Base-by-base conservation (phyloP, 2,888 invertebrate genomes). In the Psylliodes chrysocephalus region DNA sequence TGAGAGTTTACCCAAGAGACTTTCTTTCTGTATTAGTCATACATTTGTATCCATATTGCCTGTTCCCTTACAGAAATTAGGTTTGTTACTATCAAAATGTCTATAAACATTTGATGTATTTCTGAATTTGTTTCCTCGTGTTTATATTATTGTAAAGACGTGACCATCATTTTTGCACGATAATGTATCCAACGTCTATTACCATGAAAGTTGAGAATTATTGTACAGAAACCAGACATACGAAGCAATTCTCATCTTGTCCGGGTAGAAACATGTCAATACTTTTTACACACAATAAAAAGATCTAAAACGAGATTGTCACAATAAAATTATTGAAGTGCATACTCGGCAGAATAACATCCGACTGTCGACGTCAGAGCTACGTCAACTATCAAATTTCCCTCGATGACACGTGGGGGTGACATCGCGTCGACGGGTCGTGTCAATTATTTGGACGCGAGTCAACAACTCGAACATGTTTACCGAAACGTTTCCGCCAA, bases 371-470 rank as follows among this genome's bases (percentile, higher is more conserved):
- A 51, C 30, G 18, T 25, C 25, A 14, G 25, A 33, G 17, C 18
- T 52, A n/a, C 15, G 30, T 30, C 28, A 49, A 54, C 28, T 51
- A 44, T 33, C 62, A 19, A 15, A 56, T 51, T 51, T 62, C 22
- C 35, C 42, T 35, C 51, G 52, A 52, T 60, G 52, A 52, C 44
- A 44, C 19, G 44, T 52, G 40, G 17, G 19, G 40, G 28, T 56
- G 56, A 56, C 53, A 46, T 22, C 44, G 44, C 33, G 44, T 44
- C 60, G 64, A 35, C 59, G 63, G 42, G 51, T 53, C 57, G 53
- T 63, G 69, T 69, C 73, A 73, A 73, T 70, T 71, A 69, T 69
- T 71, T 71, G 70, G 71, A 73, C 70, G 67, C 68, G 60, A 69
- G 66, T 69, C 69, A 69, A 70, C 68, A 67, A 66, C 69, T 70